These are phyloP conservation scores for Allophyes oxyacanthae DNA, from an alignment of 2,888 invertebrate genomes.

Conservation along the genomic window DNA sequence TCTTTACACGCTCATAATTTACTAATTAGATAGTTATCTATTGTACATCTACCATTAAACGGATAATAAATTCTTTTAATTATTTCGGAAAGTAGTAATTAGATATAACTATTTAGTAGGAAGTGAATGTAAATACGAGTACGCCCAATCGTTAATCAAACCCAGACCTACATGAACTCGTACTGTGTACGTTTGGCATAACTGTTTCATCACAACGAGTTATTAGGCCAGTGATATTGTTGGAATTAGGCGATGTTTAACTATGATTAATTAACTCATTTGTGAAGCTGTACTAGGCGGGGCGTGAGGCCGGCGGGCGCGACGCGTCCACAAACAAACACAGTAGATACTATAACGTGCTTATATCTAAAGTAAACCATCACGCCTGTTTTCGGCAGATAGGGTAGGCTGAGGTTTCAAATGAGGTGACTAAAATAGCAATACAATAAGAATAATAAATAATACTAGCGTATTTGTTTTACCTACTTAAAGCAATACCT, in stretches of 20 bases:
- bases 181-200: slow-evolving; percentile 14
- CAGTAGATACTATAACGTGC: no score
- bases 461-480: no score
- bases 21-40: background rate
- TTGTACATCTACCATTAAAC: slow-evolving; percentile 5
- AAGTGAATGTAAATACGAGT: slow-evolving; percentile 4
- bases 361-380: no score
- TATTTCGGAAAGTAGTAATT: slow-evolving; percentile 1
- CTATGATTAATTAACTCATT: slow-evolving; percentile 79
- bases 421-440: no score
- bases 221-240: slow-evolving; percentile 41
- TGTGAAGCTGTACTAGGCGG: slow-evolving; percentile 67
- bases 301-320: slow-evolving; percentile 25
- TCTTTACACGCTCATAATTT: slow-evolving; percentile 5
- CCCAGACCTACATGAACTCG: slow-evolving; percentile 7
- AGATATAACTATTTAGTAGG: slow-evolving; percentile 5
- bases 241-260: slow-evolving; percentile 67
- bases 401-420: no score
- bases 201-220: slow-evolving; percentile 27
- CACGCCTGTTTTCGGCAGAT: no score
- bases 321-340: slow-evolving; percentile 58
- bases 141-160: slow-evolving; percentile 20
- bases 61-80: slow-evolving; percentile 5
- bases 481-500: no score
- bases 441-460: no score